These are phyloP conservation scores for Galemys pyrenaicus DNA, from an alignment of 2,113 vertebrate genomes.

Conservation along the genomic window DNA sequence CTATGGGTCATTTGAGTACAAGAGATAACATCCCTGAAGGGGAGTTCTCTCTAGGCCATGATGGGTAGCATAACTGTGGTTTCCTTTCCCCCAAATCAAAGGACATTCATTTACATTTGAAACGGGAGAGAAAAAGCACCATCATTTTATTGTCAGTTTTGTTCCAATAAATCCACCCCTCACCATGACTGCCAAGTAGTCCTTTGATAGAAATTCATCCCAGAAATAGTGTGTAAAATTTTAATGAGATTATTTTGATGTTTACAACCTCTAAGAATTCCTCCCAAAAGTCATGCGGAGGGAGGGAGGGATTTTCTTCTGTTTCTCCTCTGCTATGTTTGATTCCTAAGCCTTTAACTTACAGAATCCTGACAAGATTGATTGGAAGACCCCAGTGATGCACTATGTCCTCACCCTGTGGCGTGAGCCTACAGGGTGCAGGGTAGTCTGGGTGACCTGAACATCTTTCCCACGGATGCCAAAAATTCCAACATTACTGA, in stretches of 20 bases:
- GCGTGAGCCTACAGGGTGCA: neutral
- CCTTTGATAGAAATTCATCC: constrained; percentile 63
- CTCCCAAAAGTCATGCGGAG: neutral
- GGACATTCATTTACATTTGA: constrained; percentile 70
- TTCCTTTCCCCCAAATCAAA: constrained; percentile 62
- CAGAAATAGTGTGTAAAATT: constrained; percentile 57
- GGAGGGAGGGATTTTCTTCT: constrained; percentile 32
- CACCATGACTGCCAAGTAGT: constrained; percentile 50
- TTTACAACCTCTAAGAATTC: constrained; percentile 52
- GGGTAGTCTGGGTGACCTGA: neutral
- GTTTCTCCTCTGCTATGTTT: neutral
- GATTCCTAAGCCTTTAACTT: neutral
- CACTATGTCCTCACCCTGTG: neutral
- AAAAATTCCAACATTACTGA: neutral
- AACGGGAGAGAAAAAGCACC: constrained; percentile 5
- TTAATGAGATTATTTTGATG: constrained; percentile 70
- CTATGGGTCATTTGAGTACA: neutral
- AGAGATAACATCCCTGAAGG: neutral
- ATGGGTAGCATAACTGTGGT: neutral
- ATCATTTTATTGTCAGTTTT: constrained; percentile 72
- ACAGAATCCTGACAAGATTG: neutral
- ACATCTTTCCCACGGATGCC: neutral
- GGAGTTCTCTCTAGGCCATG: neutral
- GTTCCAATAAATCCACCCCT: constrained; percentile 64
- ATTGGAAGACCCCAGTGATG: neutral